Conservation (phyloP, 30 jellyfish, hydroid and myxozoan species). For the Chrysaora quinquecirrha region DNA sequence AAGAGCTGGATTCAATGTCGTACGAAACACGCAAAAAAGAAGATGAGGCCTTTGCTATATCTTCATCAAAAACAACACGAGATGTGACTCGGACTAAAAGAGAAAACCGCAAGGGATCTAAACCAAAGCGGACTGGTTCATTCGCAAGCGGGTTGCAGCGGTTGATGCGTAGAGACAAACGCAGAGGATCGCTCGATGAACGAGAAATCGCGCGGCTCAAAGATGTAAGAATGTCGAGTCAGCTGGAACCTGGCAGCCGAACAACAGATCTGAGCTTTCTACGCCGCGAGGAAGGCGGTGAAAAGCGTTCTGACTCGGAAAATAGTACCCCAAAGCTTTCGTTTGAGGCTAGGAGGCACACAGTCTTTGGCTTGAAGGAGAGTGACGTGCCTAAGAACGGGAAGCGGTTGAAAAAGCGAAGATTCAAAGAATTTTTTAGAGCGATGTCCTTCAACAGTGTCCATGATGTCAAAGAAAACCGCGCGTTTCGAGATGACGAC, state of each 20-base stretch:
- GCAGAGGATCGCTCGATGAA: constrained; percentile 31
- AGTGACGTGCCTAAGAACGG: not conserved
- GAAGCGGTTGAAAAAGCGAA: not conserved
- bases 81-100: not conserved
- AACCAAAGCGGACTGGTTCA: constrained; percentile 45
- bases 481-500: constrained; percentile 10
- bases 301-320: not conserved
- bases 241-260: not conserved
- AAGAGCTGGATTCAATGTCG: not conserved
- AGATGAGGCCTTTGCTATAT: not conserved
- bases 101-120: not conserved
- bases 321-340: not conserved
- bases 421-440: constrained; percentile 25
- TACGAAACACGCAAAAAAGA: not conserved
- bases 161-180: constrained; percentile 30
- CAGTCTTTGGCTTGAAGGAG: not conserved
- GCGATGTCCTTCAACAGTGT: constrained; percentile 38
- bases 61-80: not conserved
- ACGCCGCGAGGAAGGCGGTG: too few relatives aligned
- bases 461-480: constrained; percentile 10
- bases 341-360: not conserved
- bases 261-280: too few relatives aligned
- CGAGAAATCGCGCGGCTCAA: constrained; percentile 10
- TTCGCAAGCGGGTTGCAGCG: constrained; percentile 47
- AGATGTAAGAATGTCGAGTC: not conserved